Percentiles rank a stretch among this genome's conserved stretches.
These are phyloP conservation scores for Xyliphius kryptos DNA, from an alignment of 2,113 vertebrate genomes.

Conservation along the genomic window DNA sequence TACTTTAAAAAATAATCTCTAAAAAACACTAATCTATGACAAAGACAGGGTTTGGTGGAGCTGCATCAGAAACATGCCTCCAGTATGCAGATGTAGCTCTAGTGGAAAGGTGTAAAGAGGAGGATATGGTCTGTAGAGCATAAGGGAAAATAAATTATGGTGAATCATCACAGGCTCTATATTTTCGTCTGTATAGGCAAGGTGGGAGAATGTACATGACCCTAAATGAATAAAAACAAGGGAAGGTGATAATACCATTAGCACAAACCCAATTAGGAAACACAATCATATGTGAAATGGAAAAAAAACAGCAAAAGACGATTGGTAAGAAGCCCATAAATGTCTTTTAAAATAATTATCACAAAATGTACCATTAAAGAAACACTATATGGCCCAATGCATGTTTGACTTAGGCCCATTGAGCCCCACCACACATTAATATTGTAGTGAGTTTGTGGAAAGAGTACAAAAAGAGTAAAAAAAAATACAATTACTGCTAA, in stretches of 20 bases:
- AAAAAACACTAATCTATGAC: too few relatives aligned
- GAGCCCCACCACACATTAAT: too few relatives aligned
- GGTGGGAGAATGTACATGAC: too few relatives aligned
- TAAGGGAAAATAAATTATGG: neutral
- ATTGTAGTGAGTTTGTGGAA: too few relatives aligned
- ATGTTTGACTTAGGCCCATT: too few relatives aligned
- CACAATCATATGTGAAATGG: neutral
- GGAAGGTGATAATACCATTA: too few relatives aligned
- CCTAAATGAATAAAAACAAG: too few relatives aligned
- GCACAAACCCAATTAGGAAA: neutral
- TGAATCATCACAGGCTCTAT: neutral
- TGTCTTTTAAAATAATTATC: neutral
- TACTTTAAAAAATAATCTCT: too few relatives aligned
- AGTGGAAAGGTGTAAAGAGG: neutral
- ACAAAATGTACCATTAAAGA: too few relatives aligned
- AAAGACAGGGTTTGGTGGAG: neutral
- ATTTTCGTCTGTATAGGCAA: neutral
- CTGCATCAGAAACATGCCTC: neutral
- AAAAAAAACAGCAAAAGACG: neutral
- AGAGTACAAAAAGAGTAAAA: too few relatives aligned
- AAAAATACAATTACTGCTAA: too few relatives aligned
- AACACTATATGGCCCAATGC: too few relatives aligned
- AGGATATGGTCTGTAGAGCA: neutral
- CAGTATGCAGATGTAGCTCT: neutral
- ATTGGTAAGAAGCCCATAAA: neutral